Conservation (phyloP, 2,888 invertebrate genomes). For the Lycophotia porphyrea region DNA sequence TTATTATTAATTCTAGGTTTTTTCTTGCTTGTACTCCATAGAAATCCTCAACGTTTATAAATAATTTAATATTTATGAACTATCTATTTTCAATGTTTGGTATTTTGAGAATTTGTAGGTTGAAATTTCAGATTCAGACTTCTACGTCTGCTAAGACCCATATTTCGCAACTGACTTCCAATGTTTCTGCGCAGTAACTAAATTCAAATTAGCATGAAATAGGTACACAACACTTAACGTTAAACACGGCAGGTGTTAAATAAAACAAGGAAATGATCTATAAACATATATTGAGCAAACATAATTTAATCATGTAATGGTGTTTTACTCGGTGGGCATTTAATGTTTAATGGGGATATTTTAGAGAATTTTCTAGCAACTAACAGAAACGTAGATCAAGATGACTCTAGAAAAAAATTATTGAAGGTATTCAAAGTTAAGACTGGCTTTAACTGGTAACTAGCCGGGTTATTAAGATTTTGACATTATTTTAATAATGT, state of each 20-base stretch:
- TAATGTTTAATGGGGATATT: constrained; percentile 23
- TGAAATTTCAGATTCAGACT: background rate
- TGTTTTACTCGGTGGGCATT: constrained; percentile 39
- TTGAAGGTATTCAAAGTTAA: background rate
- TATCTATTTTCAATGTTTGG: background rate
- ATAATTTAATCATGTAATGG: constrained; percentile 46
- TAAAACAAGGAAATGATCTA: constrained; percentile 52
- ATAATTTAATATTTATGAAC: background rate
- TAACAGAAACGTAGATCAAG: constrained; percentile 12
- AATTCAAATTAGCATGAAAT: constrained; percentile 45
- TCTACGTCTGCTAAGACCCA: background rate
- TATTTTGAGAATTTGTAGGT: background rate
- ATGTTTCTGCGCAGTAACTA: background rate
- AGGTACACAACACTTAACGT: constrained; percentile 21
- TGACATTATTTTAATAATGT: background rate
- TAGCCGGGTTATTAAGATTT: background rate
- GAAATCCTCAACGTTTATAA: background rate
- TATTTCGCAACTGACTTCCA: background rate
- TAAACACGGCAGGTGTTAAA: constrained; percentile 18
- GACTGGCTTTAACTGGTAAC: background rate
- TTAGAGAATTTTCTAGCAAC: constrained; percentile 40
- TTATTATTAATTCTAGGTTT: background rate
- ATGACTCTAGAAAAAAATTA: background rate
- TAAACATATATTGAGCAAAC: constrained; percentile 71
- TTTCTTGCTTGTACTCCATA: background rate